A percentile compares a stretch with the other conserved stretches of the same genome.
Conservation (phyloP, 2,888 invertebrate species). For the Meloe dianella region DNA sequence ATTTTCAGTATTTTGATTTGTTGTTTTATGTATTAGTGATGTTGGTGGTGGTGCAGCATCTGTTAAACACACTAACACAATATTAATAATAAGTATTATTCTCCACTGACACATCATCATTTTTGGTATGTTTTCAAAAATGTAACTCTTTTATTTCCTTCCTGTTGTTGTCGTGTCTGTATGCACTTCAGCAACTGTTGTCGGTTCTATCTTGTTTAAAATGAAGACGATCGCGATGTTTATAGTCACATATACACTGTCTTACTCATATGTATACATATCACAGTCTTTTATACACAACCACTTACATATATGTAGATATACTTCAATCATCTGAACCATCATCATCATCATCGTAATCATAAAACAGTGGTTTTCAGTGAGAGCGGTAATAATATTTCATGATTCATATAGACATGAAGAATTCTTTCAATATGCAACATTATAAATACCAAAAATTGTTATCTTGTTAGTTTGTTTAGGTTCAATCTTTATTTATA, state of each 20-base stretch:
- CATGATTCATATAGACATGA: background rate
- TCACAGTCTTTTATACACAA: constrained; percentile 7
- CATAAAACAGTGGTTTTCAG: background rate
- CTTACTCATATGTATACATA: constrained; percentile 9
- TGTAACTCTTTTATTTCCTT: background rate
- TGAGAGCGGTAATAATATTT: background rate
- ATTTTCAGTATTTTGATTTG: constrained; percentile 20
- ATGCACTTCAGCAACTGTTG: background rate
- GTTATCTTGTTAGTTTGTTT: background rate
- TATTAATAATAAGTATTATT: background rate
- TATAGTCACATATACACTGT: background rate
- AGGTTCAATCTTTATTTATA: background rate
- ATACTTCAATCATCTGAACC: constrained; percentile 7
- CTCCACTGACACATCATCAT: background rate
- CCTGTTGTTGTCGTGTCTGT: background rate
- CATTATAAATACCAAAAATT: too few species aligned
- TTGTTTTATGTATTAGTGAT: background rate
- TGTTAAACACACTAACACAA: background rate
- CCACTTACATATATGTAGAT: background rate
- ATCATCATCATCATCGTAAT: constrained; percentile 3
- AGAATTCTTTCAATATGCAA: background rate
- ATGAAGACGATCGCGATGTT: constrained; percentile 2
- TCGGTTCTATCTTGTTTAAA: background rate
- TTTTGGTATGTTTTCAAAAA: background rate
- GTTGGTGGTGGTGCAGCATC: background rate